A percentile compares a stretch with the other conserved stretches of the same genome.
These are phyloP conservation scores for Syngnathus scovelli DNA, from an alignment of 2,113 vertebrate species.

Conservation along the genomic window DNA sequence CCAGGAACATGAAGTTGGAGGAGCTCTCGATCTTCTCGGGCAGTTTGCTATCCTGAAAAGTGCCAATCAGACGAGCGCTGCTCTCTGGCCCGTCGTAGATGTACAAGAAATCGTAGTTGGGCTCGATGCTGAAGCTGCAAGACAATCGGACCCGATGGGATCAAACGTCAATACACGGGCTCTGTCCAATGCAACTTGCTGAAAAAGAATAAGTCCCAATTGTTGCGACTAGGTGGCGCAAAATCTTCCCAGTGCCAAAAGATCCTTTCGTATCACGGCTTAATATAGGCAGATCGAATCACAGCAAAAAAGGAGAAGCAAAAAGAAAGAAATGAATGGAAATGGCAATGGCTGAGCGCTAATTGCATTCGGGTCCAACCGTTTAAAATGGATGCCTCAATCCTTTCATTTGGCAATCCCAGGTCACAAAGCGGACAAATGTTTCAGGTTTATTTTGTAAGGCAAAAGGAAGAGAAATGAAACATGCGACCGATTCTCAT, in stretches of 20 bases:
- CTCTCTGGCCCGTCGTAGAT: slow-evolving; percentile 92
- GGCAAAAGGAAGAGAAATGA: slow-evolving; percentile 39
- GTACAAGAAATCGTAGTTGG: slow-evolving; percentile 98
- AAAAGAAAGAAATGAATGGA: slow-evolving; percentile 63
- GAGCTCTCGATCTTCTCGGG: slow-evolving; percentile 96
- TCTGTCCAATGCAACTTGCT: too few relatives aligned
- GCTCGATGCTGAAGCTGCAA: slow-evolving; percentile 94
- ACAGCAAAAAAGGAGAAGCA: slow-evolving; percentile 8
- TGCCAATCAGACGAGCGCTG: slow-evolving; percentile 87
- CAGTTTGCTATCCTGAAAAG: slow-evolving; percentile 96
- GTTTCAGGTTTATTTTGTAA: slow-evolving; percentile 45
- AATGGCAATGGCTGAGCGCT: slow-evolving; percentile 66
- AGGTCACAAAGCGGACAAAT: slow-evolving; percentile 24
- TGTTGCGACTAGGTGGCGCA: slow-evolving; percentile 59
- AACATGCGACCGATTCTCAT: neutral
- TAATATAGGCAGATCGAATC: neutral
- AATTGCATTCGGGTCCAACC: slow-evolving; percentile 61
- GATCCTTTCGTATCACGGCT: slow-evolving; percentile 54
- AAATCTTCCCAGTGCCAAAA: slow-evolving; percentile 57
- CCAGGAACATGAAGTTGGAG: slow-evolving; percentile 92
- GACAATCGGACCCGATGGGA: slow-evolving; percentile 29
- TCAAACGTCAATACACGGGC: too few relatives aligned
- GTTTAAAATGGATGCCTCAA: slow-evolving; percentile 58
- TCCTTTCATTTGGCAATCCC: slow-evolving; percentile 52
- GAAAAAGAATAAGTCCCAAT: slow-evolving; percentile 9